These are phyloP conservation scores for Xestia ashworthii DNA, from an alignment of 2,888 invertebrate genomes.

Conservation along the genomic window DNA sequence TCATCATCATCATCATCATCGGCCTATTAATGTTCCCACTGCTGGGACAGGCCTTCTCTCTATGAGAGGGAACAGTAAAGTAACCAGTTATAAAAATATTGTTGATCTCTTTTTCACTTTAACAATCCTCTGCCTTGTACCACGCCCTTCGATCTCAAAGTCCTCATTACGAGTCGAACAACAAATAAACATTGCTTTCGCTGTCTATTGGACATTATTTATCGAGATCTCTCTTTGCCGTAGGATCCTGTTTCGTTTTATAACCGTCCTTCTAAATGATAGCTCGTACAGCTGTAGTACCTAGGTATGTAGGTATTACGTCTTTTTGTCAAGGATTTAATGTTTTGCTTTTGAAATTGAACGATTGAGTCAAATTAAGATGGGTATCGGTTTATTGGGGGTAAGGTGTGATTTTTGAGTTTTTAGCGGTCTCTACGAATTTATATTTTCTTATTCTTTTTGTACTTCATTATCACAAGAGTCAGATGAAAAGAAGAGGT, in stretches of 20 bases:
- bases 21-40: too few relatives aligned
- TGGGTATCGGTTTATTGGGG: background rate
- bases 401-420: background rate
- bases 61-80: too few relatives aligned
- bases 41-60: too few relatives aligned
- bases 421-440: background rate
- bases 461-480: background rate
- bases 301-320: background rate
- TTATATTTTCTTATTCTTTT: background rate
- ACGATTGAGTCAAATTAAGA: background rate
- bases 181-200: slow-evolving; percentile 81
- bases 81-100: background rate
- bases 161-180: slow-evolving; percentile 83
- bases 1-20: too few relatives aligned
- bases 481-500: background rate
- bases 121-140: slow-evolving; percentile 45
- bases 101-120: background rate
- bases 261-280: slow-evolving; percentile 38
- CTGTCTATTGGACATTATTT: slow-evolving; percentile 83
- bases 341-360: slow-evolving; percentile 28
- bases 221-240: slow-evolving; percentile 70
- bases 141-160: slow-evolving; percentile 61
- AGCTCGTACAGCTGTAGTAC: background rate
- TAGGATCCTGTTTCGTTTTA: slow-evolving; percentile 53
- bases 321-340: slow-evolving; percentile 23